These are phyloP conservation scores for Panthera uncia DNA, from an alignment of 2,113 vertebrate species.

Conservation along the genomic window DNA sequence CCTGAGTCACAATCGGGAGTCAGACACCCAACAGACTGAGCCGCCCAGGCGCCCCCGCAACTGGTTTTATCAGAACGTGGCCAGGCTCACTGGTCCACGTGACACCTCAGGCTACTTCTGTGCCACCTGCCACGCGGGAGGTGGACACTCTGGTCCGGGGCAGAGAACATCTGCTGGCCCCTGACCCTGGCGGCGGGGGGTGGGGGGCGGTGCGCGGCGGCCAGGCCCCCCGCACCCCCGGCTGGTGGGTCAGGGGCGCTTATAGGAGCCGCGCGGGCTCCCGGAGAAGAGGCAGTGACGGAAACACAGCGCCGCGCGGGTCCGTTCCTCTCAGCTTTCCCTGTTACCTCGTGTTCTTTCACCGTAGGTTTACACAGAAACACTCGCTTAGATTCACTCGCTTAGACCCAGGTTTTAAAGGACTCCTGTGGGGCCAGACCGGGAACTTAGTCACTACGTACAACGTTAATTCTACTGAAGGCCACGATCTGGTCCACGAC, in stretches of 20 bases:
- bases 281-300: too few relatives aligned
- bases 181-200: background rate
- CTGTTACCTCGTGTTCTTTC: background rate
- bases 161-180: rapidly evolving
- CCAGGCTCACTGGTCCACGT: rapidly evolving
- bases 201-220: background rate
- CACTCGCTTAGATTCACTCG: background rate
- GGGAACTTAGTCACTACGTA: background rate
- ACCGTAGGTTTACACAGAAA: background rate
- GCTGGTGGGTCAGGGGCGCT: too few relatives aligned
- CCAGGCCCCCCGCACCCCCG: too few relatives aligned
- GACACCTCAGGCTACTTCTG: background rate
- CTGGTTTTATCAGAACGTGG: rapidly evolving
- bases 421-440: background rate
- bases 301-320: rapidly evolving
- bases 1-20: too few relatives aligned
- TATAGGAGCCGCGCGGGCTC: too few relatives aligned
- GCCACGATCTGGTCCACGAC: too few relatives aligned
- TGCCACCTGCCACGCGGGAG: too few relatives aligned
- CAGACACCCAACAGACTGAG: too few relatives aligned
- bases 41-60: too few relatives aligned
- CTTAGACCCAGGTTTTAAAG: background rate
- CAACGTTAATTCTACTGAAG: background rate
- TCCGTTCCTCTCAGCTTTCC: background rate
- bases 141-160: rapidly evolving